A percentile compares a stretch with the other conserved stretches of the same genome.
Evolutionary conservation across 2,888 invertebrate genomes (phyloP).

Genomic region (Microplitis manilae): DNA sequence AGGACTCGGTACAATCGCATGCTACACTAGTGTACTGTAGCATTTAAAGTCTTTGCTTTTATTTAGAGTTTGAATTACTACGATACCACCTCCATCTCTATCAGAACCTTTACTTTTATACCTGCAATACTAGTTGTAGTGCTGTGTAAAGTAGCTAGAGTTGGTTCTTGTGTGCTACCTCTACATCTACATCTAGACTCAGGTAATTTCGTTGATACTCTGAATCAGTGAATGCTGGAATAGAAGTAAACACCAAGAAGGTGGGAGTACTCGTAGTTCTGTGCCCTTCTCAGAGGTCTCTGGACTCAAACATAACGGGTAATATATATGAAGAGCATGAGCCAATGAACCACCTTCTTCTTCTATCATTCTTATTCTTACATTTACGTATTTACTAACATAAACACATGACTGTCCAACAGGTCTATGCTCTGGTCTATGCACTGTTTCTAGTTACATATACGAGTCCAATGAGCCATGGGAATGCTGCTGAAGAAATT

Average conservation of each 20-base stretch:
- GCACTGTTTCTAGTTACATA: neutral
- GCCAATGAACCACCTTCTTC: neutral
- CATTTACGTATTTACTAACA: neutral
- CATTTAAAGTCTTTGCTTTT: no score
- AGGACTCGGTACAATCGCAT: neutral
- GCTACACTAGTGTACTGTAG: no score
- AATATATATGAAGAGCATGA: neutral
- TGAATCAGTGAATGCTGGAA: neutral
- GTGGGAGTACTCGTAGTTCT: conserved; percentile 24
- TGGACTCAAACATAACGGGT: conserved; percentile 51
- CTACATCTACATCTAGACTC: no score
- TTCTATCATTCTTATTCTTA: neutral
- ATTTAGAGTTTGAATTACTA: neutral
- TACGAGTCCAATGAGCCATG: neutral
- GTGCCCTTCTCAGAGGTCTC: conserved; percentile 51
- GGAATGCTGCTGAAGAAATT: neutral
- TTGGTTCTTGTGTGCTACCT: no score
- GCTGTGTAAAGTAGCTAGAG: no score
- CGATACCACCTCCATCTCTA: neutral
- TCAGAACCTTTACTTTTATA: no score
- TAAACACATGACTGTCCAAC: neutral
- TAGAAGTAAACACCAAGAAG: neutral
- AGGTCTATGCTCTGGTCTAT: neutral
- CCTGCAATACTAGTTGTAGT: no score
- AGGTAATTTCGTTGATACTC: neutral